Base-by-base conservation (phyloP, 2,888 invertebrate genomes). In the Dione vanillae region DNA sequence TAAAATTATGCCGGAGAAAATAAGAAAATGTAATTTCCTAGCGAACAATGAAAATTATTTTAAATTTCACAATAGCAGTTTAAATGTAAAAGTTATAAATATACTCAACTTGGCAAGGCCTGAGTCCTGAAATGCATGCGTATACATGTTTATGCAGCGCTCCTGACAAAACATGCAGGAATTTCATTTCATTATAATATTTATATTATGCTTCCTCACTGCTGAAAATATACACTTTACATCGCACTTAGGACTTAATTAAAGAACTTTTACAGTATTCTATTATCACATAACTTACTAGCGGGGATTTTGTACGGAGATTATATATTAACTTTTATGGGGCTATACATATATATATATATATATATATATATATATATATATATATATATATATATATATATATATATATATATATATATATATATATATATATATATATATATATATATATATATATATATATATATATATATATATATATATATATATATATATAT, bases 111-210 rank as follows among this genome's bases (percentile, higher is more conserved):
- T 35, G 16, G 61, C 45, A 61, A 43, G 43, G 20, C 45, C 35
- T 20, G 61, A 43, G 43, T 10, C 45, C 35, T 20, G 61, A 27
- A 45, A 61, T 61, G 61, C 61, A 61, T 16, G 61, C 20, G 61
- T 61, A 43, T 70, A 74, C 72, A 75, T 74, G 76, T 77, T 74
- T 75, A 73, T 77, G 72, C 76, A 76, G 75, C 73, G 74, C 70
- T 74, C 69, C 76, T 76, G 70, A 74, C 75, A 75, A 76, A 77
- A 76, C 76, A 76, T 75, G 69, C 70, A 76, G 73, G 75, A 78
- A 77, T 78, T 78, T 76, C 75, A 76, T 78, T 78, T 76, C 75
- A 75, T 76, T 76, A 74, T 73, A 76, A 73, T 69, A 67, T 72
- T 73, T 74, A 73, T 71, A 72, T 70, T 70, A 73, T 72, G 71